Evolutionary conservation across 2,113 vertebrate species (phyloP).

Genomic region (Spea multiplicata): DNA sequence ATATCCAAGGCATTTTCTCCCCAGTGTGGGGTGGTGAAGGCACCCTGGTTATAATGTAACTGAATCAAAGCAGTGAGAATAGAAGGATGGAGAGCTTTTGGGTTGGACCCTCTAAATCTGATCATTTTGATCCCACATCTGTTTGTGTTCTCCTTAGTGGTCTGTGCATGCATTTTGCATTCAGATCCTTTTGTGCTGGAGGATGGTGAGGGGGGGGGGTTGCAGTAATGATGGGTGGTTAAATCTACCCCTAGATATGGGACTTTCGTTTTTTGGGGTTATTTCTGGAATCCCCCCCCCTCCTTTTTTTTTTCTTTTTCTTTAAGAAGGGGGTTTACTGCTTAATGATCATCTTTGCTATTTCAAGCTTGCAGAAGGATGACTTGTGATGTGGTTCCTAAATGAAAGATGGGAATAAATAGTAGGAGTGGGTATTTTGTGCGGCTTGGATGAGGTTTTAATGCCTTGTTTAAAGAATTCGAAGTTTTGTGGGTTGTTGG

Average conservation of each 20-base stretch:
- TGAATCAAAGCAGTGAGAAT: neutral
- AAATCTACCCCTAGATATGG: neutral
- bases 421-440: constrained; percentile 13
- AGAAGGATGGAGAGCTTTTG: neutral
- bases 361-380: neutral
- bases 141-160: neutral
- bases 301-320: neutral
- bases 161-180: constrained; percentile 13
- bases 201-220: neutral
- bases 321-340: neutral
- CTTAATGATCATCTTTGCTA: neutral
- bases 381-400: constrained; percentile 32
- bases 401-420: constrained; percentile 25
- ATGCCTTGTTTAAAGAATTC: neutral
- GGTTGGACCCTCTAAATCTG: neutral
- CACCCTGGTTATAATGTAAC: constrained; percentile 1
- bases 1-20: neutral
- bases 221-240: neutral
- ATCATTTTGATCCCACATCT: neutral
- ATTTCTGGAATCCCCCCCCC: no score
- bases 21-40: neutral
- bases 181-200: neutral
- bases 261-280: neutral
- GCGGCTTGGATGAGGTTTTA: neutral
- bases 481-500: constrained; percentile 20